A percentile compares a stretch with the other conserved stretches of the same genome.
Conservation (phyloP, 2,888 invertebrate genomes). For the Chrysolina americana region DNA sequence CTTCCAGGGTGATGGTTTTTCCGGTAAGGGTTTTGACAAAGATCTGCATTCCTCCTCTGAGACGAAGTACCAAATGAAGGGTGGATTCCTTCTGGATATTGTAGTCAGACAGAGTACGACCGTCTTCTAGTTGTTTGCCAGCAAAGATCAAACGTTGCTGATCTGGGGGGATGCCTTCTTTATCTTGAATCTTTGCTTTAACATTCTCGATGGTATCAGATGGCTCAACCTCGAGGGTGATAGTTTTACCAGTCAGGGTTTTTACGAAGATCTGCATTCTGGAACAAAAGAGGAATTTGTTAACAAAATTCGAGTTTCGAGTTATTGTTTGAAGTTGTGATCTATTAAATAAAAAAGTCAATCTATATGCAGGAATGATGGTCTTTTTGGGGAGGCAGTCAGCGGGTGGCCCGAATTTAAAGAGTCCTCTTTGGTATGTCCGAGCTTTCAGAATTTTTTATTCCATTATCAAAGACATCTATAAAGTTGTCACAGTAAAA, state of each 20-base stretch:
- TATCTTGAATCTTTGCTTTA: constrained; percentile 92
- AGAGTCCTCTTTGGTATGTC: no score
- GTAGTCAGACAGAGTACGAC: constrained; percentile 91
- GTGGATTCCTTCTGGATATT: constrained; percentile 97
- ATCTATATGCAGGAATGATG: no score
- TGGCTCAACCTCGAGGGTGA: constrained; percentile 76
- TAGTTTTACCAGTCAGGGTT: constrained; percentile 75
- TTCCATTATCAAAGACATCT: no score
- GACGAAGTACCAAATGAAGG: constrained; percentile 91
- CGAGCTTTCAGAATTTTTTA: no score
- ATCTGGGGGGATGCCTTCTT: constrained; percentile 92
- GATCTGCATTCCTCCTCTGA: constrained; percentile 85
- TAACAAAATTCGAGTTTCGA: not conserved
- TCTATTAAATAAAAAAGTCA: no score
- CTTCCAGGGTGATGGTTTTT: constrained; percentile 92
- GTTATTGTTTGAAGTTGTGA: no score
- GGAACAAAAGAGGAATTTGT: constrained; percentile 34
- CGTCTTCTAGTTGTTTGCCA: constrained; percentile 95
- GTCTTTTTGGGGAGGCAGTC: no score
- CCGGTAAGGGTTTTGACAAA: constrained; percentile 95
- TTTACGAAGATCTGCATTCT: constrained; percentile 73
- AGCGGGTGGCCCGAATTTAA: no score
- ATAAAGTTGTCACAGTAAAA: no score
- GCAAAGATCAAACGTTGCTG: constrained; percentile 92
- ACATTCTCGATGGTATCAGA: constrained; percentile 96